Percentiles rank a stretch among this genome's conserved stretches.
Conservation (phyloP, 2,888 invertebrate genomes). For the Linhomoeus sp. region DNA sequence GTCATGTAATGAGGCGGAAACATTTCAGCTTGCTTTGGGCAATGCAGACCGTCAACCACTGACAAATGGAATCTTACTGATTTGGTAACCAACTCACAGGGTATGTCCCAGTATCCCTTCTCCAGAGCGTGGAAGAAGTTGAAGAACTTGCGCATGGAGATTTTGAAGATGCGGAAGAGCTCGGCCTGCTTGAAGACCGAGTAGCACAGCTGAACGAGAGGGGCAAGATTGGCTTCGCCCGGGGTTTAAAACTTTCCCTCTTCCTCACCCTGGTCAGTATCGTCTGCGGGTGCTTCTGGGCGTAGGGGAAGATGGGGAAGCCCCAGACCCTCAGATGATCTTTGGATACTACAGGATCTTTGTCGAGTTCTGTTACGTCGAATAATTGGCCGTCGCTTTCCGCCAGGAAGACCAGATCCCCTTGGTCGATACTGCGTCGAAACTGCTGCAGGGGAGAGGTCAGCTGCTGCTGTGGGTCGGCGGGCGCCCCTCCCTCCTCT, state of each 20-base stretch:
- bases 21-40: too few species aligned
- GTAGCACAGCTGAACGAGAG: conserved; percentile 35
- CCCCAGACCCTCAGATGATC: conserved; percentile 36
- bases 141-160: conserved; percentile 38
- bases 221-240: background rate
- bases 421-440: too few species aligned
- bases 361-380: conserved; percentile 24
- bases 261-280: conserved; percentile 35
- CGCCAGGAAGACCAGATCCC: background rate
- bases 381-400: conserved; percentile 9
- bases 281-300: conserved; percentile 29
- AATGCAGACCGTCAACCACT: too few species aligned
- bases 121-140: conserved; percentile 41
- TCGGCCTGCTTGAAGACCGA: conserved; percentile 39
- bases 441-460: too few species aligned
- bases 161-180: conserved; percentile 40
- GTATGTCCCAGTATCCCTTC: conserved; percentile 40
- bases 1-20: too few species aligned
- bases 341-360: conserved; percentile 23
- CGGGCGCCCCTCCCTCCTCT: too few species aligned
- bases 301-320: conserved; percentile 39
- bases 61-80: too few species aligned
- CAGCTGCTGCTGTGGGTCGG: too few species aligned
- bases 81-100: conserved; percentile 36
- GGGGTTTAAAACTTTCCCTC: too few species aligned